Base-by-base conservation (phyloP, 35 echinoderm and acorn worm genomes). In the Apostichopus californicus region DNA sequence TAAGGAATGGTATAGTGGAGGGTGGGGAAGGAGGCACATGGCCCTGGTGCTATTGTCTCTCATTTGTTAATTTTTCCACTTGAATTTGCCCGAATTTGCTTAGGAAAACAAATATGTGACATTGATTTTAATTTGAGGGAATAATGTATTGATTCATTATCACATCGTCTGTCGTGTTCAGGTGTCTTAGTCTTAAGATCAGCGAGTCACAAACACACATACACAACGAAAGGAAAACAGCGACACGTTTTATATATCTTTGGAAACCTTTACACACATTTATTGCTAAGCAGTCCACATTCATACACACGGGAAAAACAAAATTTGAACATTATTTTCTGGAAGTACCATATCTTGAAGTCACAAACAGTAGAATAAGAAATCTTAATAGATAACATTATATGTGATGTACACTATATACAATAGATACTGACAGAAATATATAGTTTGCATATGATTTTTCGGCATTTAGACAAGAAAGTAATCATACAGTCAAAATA, bases 281-380 rank as follows among this genome's bases (percentile, higher is more conserved):
- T 85, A 85, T 85, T 85, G 81, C 81, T 85, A 85, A 85, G 81
- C 81, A 85, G 81, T 85, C 24, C 81, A 85, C 81, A 85, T 59
- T 85, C 12, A 85, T 58, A 85, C 55, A 85, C 81, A 85, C 55
- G 81, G 81, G 81, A 22, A 85, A 56, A 85, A 46, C 80, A 57
- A 58, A 85, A 58, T 52, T 85, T 17, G 20, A 52, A 85, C 81
- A 58, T 85, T 73, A 73, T 73, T 73, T 85, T 28, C 55, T 85
- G 81, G 81, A 85, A 85, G 81, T 85, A 85, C 57, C 81, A 8
- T 12, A 85, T 6, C 57, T 22, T 59, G 34, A 85, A 85, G 55
- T 85, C 81, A 85, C 54, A 85, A 85, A 85, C 56, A 59, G 55
- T 85, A 85, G 55, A 85, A 58, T 85, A 85, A 85, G 54, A 85